Conservation (phyloP, 2,888 invertebrate genomes). For the Lasioglossum lativentre region DNA sequence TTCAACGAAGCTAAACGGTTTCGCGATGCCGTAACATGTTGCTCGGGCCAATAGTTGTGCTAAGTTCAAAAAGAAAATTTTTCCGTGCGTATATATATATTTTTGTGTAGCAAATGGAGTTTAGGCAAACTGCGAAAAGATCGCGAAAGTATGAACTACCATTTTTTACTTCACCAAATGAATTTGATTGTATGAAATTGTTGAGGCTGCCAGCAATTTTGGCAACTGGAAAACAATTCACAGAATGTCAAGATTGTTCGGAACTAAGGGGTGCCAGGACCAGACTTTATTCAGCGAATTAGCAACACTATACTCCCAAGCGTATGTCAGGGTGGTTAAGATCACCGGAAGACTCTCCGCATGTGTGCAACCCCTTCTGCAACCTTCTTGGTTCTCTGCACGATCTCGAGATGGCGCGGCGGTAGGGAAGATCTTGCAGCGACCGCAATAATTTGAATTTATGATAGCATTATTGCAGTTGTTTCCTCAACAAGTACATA, state of each 20-base stretch:
- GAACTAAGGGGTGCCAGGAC: background rate
- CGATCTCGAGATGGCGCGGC: conserved; percentile 36
- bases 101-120: no score
- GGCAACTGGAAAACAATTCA: background rate
- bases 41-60: background rate
- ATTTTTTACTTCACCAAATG: background rate
- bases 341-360: background rate
- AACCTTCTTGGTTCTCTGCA: background rate
- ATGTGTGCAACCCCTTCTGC: background rate
- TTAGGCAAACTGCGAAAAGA: no score
- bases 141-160: no score
- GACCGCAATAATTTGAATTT: conserved; percentile 63
- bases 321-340: background rate
- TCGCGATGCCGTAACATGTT: background rate
- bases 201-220: background rate
- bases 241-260: conserved; percentile 1
- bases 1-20: background rate
- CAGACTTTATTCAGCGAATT: background rate
- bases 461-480: conserved; percentile 61
- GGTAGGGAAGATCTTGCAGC: conserved; percentile 42
- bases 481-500: conserved; percentile 57
- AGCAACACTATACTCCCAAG: background rate
- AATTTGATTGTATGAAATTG: background rate
- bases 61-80: no score
- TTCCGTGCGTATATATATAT: no score